These are phyloP conservation scores for Zaprionus davidi DNA, from an alignment of 1,140 invertebrate species.

Conservation along the genomic window DNA sequence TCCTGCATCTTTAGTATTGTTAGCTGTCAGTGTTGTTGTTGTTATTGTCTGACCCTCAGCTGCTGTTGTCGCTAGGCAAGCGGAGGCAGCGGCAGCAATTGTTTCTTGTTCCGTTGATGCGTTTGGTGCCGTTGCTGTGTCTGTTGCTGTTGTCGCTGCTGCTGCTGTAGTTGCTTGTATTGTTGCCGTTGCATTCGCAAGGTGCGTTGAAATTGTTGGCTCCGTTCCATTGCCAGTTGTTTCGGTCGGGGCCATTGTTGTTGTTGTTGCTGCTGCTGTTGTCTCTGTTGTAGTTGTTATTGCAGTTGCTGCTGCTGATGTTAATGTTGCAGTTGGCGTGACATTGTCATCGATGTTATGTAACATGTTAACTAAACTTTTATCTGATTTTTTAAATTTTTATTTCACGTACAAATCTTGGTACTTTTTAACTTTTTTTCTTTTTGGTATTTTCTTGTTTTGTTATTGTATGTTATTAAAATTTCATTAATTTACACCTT, in stretches of 20 bases:
- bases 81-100: slow-evolving; percentile 21
- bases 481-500: slow-evolving; percentile 25
- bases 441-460: slow-evolving; percentile 6
- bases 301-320: slow-evolving; percentile 16
- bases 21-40: slow-evolving; percentile 34
- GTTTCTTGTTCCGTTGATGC: slow-evolving; percentile 57
- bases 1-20: slow-evolving; percentile 30
- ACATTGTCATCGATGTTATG: slow-evolving; percentile 63
- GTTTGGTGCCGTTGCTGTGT: slow-evolving; percentile 17
- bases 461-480: slow-evolving; percentile 16
- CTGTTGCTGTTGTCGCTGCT: slow-evolving; percentile 31
- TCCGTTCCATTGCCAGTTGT: slow-evolving; percentile 55
- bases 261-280: slow-evolving; percentile 5
- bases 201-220: slow-evolving; percentile 54
- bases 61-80: slow-evolving; percentile 22
- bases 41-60: slow-evolving; percentile 45
- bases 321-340: slow-evolving; percentile 44
- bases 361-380: slow-evolving; percentile 68
- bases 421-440: background rate
- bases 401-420: slow-evolving; percentile 12
- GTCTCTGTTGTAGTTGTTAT: slow-evolving; percentile 15
- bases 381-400: slow-evolving; percentile 42
- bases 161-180: slow-evolving; percentile 55
- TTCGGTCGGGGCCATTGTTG: slow-evolving; percentile 44
- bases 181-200: slow-evolving; percentile 40